phyloP scores from a whole-genome alignment of 1,140 invertebrate genomes.

The Micrasema longulum region DNA sequence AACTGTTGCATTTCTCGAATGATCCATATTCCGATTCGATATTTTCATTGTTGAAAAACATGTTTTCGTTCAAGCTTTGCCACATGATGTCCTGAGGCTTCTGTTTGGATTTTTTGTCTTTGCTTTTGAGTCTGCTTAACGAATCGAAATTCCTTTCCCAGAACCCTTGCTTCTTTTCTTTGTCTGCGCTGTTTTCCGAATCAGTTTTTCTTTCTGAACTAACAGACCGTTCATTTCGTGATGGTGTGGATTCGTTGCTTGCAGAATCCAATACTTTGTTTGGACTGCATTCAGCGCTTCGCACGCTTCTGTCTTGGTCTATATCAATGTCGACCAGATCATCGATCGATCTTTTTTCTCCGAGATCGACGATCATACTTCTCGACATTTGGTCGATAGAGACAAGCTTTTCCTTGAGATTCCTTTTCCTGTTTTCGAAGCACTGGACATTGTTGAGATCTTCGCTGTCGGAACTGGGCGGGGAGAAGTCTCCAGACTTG shows the following conservation, averaged over 20 bases:
- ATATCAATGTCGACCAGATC: conserved; percentile 52
- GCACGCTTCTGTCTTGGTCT: conserved; percentile 32
- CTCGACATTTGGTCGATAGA: conserved; percentile 71
- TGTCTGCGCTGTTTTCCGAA: conserved; percentile 56
- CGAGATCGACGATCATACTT: conserved; percentile 67
- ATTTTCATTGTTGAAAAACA: conserved; percentile 68
- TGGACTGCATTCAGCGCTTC: conserved; percentile 23
- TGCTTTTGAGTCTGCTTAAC: conserved; percentile 59
- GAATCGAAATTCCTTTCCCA: conserved; percentile 69
- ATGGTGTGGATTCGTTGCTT: conserved; percentile 27
- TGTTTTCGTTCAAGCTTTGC: conserved; percentile 72
- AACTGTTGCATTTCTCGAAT: conserved; percentile 64
- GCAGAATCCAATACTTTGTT: conserved; percentile 41
- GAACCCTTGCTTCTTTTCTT: conserved; percentile 66
- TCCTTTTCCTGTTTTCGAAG: conserved; percentile 62
- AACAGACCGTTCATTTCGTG: conserved; percentile 43
- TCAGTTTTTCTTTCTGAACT: conserved; percentile 29
- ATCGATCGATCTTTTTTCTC: conserved; percentile 58
- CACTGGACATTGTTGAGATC: conserved; percentile 61
- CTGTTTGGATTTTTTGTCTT: conserved; percentile 62
- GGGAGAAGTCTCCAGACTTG: conserved; percentile 66
- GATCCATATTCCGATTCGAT: conserved; percentile 61
- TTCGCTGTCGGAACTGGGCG: conserved; percentile 66
- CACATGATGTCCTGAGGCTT: conserved; percentile 70
- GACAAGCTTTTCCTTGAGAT: conserved; percentile 64